Evolutionary conservation across 1,140 invertebrate species (phyloP).

Genomic region (Drosophila azteca): DNA sequence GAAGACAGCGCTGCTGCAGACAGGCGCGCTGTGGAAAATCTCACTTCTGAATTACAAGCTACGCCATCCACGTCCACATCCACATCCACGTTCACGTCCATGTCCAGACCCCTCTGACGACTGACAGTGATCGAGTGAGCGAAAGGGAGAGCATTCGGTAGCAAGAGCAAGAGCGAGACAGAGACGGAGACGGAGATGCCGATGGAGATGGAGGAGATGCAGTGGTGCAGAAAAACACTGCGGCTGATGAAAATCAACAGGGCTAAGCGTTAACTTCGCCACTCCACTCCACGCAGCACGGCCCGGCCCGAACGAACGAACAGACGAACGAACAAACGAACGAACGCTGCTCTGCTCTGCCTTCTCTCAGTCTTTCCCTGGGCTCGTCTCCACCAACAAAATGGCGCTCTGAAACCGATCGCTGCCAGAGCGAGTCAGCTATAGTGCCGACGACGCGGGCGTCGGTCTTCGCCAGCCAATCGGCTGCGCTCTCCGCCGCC

Average conservation of each 20-base stretch:
- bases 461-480: slow-evolving; percentile 23
- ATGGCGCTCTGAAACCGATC: slow-evolving; percentile 50
- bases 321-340: too few relatives aligned
- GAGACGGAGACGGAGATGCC: slow-evolving; percentile 16
- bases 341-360: background rate
- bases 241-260: slow-evolving; percentile 83
- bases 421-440: slow-evolving; percentile 48
- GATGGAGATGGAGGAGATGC: slow-evolving; percentile 34
- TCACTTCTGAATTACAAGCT: slow-evolving; percentile 81
- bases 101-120: slow-evolving; percentile 13
- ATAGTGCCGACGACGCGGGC: slow-evolving; percentile 47
- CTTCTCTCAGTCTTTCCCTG: background rate
- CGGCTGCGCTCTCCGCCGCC: background rate
- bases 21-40: slow-evolving; percentile 80
- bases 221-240: slow-evolving; percentile 80
- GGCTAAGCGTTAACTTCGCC: slow-evolving; percentile 81
- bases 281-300: slow-evolving; percentile 63
- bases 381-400: slow-evolving; percentile 47
- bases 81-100: slow-evolving; percentile 9
- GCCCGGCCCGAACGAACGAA: background rate
- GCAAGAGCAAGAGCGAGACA: slow-evolving; percentile 19
- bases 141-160: slow-evolving; percentile 7
- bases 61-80: slow-evolving; percentile 52
- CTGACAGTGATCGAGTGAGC: slow-evolving; percentile 46
- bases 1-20: slow-evolving; percentile 33